Conservation (phyloP, 2,113 vertebrate genomes). For the Percina caprodes region DNA sequence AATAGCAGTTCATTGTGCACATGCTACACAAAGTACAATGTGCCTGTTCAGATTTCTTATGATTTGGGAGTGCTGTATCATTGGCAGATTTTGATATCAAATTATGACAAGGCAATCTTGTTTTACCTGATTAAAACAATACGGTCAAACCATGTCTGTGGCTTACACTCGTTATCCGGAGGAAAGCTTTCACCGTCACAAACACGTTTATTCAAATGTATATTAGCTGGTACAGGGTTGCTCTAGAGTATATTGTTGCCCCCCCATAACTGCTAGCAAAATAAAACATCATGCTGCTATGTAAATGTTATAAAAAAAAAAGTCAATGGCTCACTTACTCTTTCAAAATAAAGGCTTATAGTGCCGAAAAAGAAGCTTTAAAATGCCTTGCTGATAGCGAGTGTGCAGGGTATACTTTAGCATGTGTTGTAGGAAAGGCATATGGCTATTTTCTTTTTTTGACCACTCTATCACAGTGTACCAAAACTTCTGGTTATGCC, state of each 20-base stretch:
- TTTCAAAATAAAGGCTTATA: background rate
- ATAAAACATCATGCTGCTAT: background rate
- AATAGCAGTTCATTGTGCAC: background rate
- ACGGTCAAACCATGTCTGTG: background rate
- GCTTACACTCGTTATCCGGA: background rate
- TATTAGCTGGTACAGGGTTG: background rate
- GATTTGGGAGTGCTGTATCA: background rate
- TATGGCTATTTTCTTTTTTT: background rate
- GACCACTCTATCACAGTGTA: background rate
- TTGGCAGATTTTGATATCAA: constrained; percentile 13
- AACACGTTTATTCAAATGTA: background rate
- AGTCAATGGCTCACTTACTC: background rate
- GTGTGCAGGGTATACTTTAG: background rate
- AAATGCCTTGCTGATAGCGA: background rate
- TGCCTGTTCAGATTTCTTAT: background rate
- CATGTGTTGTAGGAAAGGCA: background rate
- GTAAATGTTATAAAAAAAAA: background rate
- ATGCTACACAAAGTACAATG: background rate
- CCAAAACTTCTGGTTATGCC: background rate
- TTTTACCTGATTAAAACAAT: constrained; percentile 7
- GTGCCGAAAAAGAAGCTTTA: background rate
- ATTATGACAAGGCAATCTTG: background rate
- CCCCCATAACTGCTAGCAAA: background rate
- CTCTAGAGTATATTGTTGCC: no score
- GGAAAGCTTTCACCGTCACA: background rate